Conservation (phyloP, 2,888 invertebrate genomes). For the Mechanitis mazaeus region DNA sequence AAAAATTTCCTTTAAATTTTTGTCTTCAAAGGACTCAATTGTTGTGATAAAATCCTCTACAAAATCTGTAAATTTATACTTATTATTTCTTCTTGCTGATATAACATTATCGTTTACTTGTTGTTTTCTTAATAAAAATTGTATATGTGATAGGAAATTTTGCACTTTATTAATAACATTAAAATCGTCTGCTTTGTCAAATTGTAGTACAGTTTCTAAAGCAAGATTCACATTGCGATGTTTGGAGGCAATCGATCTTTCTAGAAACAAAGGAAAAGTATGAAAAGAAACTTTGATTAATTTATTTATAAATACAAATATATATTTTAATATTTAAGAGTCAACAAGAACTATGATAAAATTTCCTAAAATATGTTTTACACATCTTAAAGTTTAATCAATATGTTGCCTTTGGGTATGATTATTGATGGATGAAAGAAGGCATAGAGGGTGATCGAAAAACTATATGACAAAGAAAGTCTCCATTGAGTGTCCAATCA, state of each 20-base stretch:
- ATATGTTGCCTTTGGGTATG: too few species aligned
- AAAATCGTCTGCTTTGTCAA: conserved; percentile 39
- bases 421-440: background rate
- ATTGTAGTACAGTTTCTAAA: conserved; percentile 50
- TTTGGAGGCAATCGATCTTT: conserved; percentile 18
- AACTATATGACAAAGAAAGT: too few species aligned
- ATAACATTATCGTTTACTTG: background rate
- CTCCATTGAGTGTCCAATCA: too few species aligned
- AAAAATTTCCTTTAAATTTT: conserved; percentile 40
- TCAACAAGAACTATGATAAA: too few species aligned
- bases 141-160: conserved; percentile 11
- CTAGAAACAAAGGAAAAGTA: conserved; percentile 8
- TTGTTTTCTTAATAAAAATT: conserved; percentile 2
- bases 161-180: conserved; percentile 8
- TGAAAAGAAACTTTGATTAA: background rate
- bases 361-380: too few species aligned
- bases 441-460: background rate
- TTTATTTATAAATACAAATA: background rate
- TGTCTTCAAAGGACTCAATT: conserved; percentile 38
- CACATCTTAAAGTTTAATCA: too few species aligned
- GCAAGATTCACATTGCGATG: conserved; percentile 46
- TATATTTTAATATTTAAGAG: too few species aligned
- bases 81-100: conserved; percentile 3
- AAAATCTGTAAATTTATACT: conserved; percentile 43
- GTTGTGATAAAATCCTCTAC: conserved; percentile 33